Evolutionary conservation across 2,888 invertebrate genomes (phyloP).

Genomic region (Autographa gamma): DNA sequence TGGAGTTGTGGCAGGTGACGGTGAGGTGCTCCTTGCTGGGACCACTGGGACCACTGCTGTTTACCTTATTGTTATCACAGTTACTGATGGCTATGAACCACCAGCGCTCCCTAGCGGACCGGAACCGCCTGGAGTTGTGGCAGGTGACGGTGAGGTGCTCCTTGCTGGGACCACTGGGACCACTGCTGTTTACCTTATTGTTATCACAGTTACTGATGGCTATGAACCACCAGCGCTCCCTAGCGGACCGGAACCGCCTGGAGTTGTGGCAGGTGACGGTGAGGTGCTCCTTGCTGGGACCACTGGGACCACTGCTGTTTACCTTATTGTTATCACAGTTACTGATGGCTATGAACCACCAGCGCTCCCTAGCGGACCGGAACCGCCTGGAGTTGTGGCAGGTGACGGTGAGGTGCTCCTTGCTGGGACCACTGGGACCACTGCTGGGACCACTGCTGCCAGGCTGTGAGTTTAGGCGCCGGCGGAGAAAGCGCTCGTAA

Average conservation of each 20-base stretch:
- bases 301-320: no score
- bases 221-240: conserved; percentile 98
- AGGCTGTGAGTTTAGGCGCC: conserved; percentile 72
- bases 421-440: conserved; percentile 46
- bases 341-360: conserved; percentile 98
- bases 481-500: conserved; percentile 74
- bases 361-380: conserved; percentile 94
- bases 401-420: conserved; percentile 81
- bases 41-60: no score
- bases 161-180: conserved; percentile 53
- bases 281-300: conserved; percentile 69
- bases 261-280: conserved; percentile 90
- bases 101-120: conserved; percentile 96
- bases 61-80: conserved; percentile 92
- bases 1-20: conserved; percentile 91
- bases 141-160: conserved; percentile 88
- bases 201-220: conserved; percentile 94
- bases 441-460: conserved; percentile 49
- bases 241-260: conserved; percentile 92
- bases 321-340: conserved; percentile 93
- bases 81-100: conserved; percentile 97
- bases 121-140: conserved; percentile 92
- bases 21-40: no score
- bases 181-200: conserved; percentile 90
- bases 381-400: conserved; percentile 93